Evolutionary conservation across 2,888 invertebrate species (phyloP), one percentile per base, ranked within the genome.

Genomic region (Tenthredo distinguenda): DNA sequence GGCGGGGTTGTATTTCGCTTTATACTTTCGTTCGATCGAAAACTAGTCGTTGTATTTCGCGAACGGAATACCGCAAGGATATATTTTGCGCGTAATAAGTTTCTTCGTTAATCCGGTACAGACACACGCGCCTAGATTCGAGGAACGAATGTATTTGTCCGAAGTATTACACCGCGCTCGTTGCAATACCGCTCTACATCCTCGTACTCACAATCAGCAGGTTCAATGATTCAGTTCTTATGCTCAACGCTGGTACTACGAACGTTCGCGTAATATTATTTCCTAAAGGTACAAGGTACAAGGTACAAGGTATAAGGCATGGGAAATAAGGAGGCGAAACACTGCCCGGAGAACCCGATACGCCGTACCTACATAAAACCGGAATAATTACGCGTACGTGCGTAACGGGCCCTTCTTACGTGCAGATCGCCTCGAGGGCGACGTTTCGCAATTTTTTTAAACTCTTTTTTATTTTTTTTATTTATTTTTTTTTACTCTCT

Each of bases 381-480:
- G 81, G 81, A 81, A 81, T 81, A 81, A 81, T 81, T 81, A 81
- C 81, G 81, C 58, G 81, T 81, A 81, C 81, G 81, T 81, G 81
- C 81, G 81, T 81, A 81, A 81, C 81, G 81, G 81, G 81, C 62
- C 79, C 79, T 81, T 81, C 37, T 37, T 40, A 62, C 47, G 12
- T 31, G 47, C 77, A 37, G 31, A 50, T 26, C 50, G 81, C 58
- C 81, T 81, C 58, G 37, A 58, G 81, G 81, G 81, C 62, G 81
- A 81, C 58, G 81, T 34, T 81, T 62, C 50, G 26, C 50, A 81
- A 31, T 34, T 68, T 68, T 34, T 34, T 81, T 58, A 37, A 4
- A 21, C n/a, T 50, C 37, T 37, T 7, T 37, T 21, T 26, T 62
- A 21, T 62, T 37, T 40, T 79, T 18, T 40, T 37, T 79, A 26